A percentile compares a stretch with the other conserved stretches of the same genome.
phyloP scores from a whole-genome alignment of 2,888 invertebrate genomes.

The Subacronicta megacephala region DNA sequence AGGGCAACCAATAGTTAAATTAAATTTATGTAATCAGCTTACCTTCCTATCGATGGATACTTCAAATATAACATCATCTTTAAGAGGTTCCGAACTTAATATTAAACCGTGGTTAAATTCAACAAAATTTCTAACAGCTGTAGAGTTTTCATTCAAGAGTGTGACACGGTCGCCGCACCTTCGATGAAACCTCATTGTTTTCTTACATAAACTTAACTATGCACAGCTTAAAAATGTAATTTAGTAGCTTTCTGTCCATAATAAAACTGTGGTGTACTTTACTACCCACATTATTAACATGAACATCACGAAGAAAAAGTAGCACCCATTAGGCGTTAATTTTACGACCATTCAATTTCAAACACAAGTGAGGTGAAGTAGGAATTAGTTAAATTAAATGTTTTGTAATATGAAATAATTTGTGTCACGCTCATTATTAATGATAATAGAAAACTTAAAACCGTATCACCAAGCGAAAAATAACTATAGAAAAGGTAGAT shows the following conservation, averaged over 20 bases:
- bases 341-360: conserved; percentile 39
- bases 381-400: conserved; percentile 30
- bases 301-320: conserved; percentile 41
- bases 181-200: conserved; percentile 92
- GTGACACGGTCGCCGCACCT: conserved; percentile 96
- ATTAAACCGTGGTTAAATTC: conserved; percentile 97
- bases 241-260: conserved; percentile 45
- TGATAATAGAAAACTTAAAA: conserved; percentile 29
- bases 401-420: conserved; percentile 27
- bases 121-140: conserved; percentile 94
- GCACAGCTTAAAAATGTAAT: conserved; percentile 34
- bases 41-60: conserved; percentile 97
- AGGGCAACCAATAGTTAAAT: no score
- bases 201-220: conserved; percentile 38
- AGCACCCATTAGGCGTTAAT: conserved; percentile 48
- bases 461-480: conserved; percentile 32
- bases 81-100: conserved; percentile 94
- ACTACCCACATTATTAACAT: conserved; percentile 54
- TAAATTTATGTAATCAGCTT: conserved; percentile 50
- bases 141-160: conserved; percentile 94
- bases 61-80: conserved; percentile 95
- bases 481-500: conserved; percentile 37
- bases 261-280: conserved; percentile 39
- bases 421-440: conserved; percentile 40
- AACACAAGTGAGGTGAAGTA: conserved; percentile 15